Evolutionary conservation across 2,888 invertebrate genomes (phyloP), one percentile per base, ranked within the genome.

Genomic region (Tortricodes alternella): DNA sequence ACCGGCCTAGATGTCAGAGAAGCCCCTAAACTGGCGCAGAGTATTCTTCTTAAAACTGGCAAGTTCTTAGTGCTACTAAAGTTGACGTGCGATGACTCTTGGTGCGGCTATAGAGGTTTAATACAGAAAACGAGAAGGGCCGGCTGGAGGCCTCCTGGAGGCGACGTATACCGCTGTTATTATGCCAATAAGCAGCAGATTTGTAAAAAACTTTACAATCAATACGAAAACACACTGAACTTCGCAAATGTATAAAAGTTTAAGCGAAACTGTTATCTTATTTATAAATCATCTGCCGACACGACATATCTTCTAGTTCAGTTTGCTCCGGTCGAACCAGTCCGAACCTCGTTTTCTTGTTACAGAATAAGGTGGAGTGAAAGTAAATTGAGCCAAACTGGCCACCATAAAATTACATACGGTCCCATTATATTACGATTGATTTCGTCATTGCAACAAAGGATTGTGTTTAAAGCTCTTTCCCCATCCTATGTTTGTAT

Each of bases 141-240:
- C 9, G 44, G 44, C 13, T 79, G 70, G 44, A 68, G 73, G 11
- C 77, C 80, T 4, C 86, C 87, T 0, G 87, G 88, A 5, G 87
- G 85, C 0, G 77, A 76, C 64, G 65, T 78, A 4, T 90, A 76
- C 58, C 76, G 77, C 13, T 90, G 89, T 48, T 88, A 73, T 58
- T 85, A 81, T 53, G 85, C 80, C 5, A 76, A 86, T 0, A 75
- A 69, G 44, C 89, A 90, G 65, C 88, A 90, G 64, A 61, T 89
- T 53, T 89, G 89, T 59, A 86, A 85, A 65, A 65, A 66, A 50
- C 29, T 75, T 41, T 70, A 72, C n/a, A 56, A 16, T 29, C 23
- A 35, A 15, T 21, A 55, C 15, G 27, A 49, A 4, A 38, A 39
- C 27, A 29, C 9, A n/a, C 0, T 29, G 11, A 11, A 29, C 11